These are phyloP conservation scores for Synchiropus splendidus DNA, from an alignment of 2,113 vertebrate genomes.

Conservation along the genomic window DNA sequence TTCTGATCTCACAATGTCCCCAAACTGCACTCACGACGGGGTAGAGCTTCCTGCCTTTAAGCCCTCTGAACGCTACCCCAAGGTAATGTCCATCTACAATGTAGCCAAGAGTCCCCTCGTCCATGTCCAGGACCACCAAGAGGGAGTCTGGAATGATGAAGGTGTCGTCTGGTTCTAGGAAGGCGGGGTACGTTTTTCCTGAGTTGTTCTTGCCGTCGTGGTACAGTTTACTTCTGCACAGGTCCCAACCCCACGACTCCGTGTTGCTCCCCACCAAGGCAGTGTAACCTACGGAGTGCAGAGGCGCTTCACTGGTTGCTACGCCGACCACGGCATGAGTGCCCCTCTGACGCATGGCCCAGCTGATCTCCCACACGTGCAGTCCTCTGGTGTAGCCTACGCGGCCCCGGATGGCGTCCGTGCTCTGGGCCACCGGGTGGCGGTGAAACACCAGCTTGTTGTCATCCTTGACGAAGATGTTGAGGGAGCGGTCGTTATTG, in stretches of 20 bases:
- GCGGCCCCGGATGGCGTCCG: conserved; percentile 86
- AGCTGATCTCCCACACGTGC: conserved; percentile 97
- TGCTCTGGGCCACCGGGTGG: conserved; percentile 97
- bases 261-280: conserved; percentile 88
- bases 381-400: conserved; percentile 90
- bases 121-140: conserved; percentile 96
- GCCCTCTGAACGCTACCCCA: conserved; percentile 90
- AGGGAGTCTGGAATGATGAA: conserved; percentile 96
- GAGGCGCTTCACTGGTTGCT: conserved; percentile 79
- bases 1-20: conserved; percentile 98
- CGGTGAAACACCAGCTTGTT: conserved; percentile 94
- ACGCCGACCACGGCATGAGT: conserved; percentile 93
- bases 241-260: conserved; percentile 98
- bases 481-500: conserved; percentile 90
- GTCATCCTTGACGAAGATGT: conserved; percentile 96
- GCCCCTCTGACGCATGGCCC: conserved; percentile 93
- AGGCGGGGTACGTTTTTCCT: conserved; percentile 86
- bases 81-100: conserved; percentile 96
- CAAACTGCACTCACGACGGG: conserved; percentile 96
- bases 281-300: conserved; percentile 94
- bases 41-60: conserved; percentile 94
- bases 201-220: conserved; percentile 93
- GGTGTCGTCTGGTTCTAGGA: conserved; percentile 87
- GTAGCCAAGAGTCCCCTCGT: conserved; percentile 93
- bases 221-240: conserved; percentile 95